These are phyloP conservation scores for Montipora cactus DNA, from an alignment of 64 coral and sea anemone genomes.

Conservation along the genomic window DNA sequence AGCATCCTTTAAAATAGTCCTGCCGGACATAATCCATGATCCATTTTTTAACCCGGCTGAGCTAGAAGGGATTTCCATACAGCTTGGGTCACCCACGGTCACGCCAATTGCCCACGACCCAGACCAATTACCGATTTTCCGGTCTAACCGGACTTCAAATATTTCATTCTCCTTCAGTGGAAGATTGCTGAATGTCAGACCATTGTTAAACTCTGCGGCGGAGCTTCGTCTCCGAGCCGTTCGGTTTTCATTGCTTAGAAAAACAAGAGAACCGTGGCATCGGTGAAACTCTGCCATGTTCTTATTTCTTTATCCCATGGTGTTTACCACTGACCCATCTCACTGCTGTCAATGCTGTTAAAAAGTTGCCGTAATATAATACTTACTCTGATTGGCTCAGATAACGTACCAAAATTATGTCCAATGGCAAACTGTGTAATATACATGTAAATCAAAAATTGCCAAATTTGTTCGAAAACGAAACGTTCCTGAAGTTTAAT, in stretches of 20 bases:
- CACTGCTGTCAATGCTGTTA: neutral
- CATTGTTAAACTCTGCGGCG: conserved; percentile 95
- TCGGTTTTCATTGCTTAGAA: conserved; percentile 77
- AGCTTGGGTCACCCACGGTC: conserved; percentile 74
- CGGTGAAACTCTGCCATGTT: conserved; percentile 97
- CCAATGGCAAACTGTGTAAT: neutral
- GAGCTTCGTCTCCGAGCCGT: conserved; percentile 84
- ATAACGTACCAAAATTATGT: neutral
- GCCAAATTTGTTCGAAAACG: neutral
- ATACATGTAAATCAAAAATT: neutral
- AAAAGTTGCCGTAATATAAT: neutral
- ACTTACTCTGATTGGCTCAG: conserved; percentile 40
- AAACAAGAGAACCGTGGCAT: conserved; percentile 83
- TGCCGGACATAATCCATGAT: conserved; percentile 95
- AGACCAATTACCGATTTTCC: conserved; percentile 94
- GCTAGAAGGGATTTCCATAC: conserved; percentile 82
- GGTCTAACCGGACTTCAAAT: conserved; percentile 90
- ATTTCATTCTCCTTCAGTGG: conserved; percentile 69
- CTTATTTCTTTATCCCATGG: conserved; percentile 22
- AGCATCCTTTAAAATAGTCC: conserved; percentile 86
- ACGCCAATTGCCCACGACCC: conserved; percentile 90
- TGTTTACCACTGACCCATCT: conserved; percentile 58
- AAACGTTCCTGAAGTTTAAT: neutral
- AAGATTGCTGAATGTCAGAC: conserved; percentile 83
- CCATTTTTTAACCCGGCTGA: conserved; percentile 90